Evolutionary conservation across 2,888 invertebrate genomes (phyloP), one percentile per base, ranked within the genome.

Genomic region (Dryobotodes eremita): DNA sequence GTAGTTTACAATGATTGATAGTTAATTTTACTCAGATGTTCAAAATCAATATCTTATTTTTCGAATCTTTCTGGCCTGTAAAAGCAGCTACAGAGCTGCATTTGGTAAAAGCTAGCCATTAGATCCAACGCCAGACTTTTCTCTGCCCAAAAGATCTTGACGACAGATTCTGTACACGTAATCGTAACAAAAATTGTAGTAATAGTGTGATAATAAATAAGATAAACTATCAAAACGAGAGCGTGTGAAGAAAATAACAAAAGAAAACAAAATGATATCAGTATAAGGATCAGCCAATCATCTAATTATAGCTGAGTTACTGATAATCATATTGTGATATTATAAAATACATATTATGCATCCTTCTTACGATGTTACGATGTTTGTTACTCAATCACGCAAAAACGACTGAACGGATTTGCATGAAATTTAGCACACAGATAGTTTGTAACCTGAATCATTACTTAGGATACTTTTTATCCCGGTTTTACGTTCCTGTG

Each of bases 171-270:
- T 10, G 42, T 2, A 15, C 26, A 66, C 70, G 62, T 62, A 69
- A 77, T 46, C 17, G 2, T 48, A 36, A 36, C 8, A 59, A 42
- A 82, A 77, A 72, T 46, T 64, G 0, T 36, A 23, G 61, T 23
- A 50, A 42, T 17, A 48, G 20, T 79, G 10, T 55, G 64, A 83
- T 83, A 59, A 36, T 69, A 72, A 59, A n/a, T 31, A 0, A 61
- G 78, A 73, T 65, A 50, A 31, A 53, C 55, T 66, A 57, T 61
- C 13, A 46, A 53, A 82, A 42, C 23, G n/a, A 83, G 78, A 83
- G 72, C 82, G 84, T 83, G 84, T 26, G 83, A 82, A 71, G 15
- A n/a, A 71, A 26, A 62, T 6, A 42, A 82, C 42, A 61, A 74
- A 62, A 64, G 50, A 48, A 65, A 53, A 53, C 50, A 5, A 59